phyloP scores from a whole-genome alignment of 2,113 vertebrate genomes.

The Rhabdornis inornatus region DNA sequence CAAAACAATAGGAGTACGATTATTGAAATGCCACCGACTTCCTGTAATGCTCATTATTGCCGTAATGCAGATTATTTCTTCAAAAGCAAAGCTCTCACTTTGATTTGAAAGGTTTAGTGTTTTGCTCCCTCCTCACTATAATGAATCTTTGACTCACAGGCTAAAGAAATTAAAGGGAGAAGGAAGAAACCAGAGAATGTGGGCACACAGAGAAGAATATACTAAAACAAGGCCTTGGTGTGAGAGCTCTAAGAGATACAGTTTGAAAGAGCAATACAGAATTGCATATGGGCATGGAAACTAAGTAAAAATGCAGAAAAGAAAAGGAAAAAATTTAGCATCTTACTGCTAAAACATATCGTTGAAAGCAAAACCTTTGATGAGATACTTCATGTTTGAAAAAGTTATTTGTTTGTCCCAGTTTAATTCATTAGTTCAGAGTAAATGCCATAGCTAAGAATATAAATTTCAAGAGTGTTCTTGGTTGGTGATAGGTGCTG shows the following conservation, averaged over 20 bases:
- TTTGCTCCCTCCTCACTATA: not conserved
- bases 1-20: not conserved
- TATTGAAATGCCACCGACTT: not conserved
- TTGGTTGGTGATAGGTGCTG: not conserved
- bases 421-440: not conserved
- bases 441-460: not conserved
- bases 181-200: not conserved
- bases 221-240: not conserved
- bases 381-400: not conserved
- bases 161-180: not conserved
- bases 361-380: not conserved
- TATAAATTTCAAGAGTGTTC: constrained; percentile 29
- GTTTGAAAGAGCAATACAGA: not conserved
- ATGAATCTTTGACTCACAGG: not conserved
- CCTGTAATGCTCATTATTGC: not conserved
- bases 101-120: not conserved
- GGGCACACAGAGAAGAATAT: not conserved
- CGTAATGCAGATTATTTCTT: not conserved
- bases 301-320: not conserved
- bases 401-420: constrained; percentile 19
- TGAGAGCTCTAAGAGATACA: not conserved
- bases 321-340: rapidly evolving
- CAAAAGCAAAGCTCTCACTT: not conserved
- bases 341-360: not conserved
- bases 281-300: not conserved